A percentile compares a stretch with the other conserved stretches of the same genome.
These are phyloP conservation scores for Chelmon rostratus DNA, from an alignment of 2,797 vertebrate genomes.

Conservation along the genomic window DNA sequence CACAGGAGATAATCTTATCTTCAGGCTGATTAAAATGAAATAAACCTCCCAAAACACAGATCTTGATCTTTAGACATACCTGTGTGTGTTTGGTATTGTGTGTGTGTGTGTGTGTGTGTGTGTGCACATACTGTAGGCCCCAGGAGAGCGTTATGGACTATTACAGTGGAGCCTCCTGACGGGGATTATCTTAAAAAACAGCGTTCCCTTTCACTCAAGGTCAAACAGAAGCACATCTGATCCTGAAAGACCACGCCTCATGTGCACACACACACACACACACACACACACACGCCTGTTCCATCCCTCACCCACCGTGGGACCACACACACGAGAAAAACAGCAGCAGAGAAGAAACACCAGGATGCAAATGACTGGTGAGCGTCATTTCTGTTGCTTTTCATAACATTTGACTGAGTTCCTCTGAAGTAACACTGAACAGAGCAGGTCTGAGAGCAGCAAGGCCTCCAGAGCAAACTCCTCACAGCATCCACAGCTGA, in stretches of 20 bases:
- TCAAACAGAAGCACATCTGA: conserved; percentile 67
- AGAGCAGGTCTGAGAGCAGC: too few species aligned
- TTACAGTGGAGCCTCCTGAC: conserved; percentile 56
- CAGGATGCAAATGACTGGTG: too few species aligned
- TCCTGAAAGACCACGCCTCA: conserved; percentile 44
- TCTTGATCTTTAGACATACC: conserved; percentile 23
- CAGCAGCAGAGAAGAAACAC: neutral
- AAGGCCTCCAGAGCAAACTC: too few species aligned
- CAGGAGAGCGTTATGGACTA: conserved; percentile 39
- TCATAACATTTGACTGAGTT: too few species aligned
- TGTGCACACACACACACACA: conserved; percentile 19
- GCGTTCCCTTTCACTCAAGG: conserved; percentile 74
- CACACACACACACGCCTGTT: conserved; percentile 27
- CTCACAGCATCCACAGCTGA: too few species aligned
- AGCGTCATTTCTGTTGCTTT: too few species aligned
- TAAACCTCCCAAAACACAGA: conserved; percentile 51
- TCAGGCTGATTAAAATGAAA: conserved; percentile 50
- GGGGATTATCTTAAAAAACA: conserved; percentile 73
- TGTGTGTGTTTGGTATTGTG: conserved; percentile 24
- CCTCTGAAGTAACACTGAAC: too few species aligned
- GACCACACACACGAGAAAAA: conserved; percentile 7
- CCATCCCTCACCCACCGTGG: neutral
- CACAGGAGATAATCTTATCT: conserved; percentile 40
- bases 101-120: conserved; percentile 18
- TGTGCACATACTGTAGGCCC: conserved; percentile 12